Percentiles rank a stretch among this genome's conserved stretches.
These are phyloP conservation scores for Phenacoccus solenopsis DNA, from an alignment of 1,140 invertebrate species.

Conservation along the genomic window DNA sequence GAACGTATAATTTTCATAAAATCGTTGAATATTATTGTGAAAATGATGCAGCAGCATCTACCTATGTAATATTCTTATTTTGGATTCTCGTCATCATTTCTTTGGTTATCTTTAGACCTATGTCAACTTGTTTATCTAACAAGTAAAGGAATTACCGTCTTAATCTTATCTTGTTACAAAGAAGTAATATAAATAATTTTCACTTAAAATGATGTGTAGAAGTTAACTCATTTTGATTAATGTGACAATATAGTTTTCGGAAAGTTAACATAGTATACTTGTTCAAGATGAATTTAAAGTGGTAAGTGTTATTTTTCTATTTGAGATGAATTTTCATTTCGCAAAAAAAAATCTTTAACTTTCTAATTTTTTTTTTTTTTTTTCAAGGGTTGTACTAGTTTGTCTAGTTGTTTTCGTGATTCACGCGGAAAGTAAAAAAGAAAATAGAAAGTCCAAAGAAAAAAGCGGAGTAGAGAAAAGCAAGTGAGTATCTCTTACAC, in stretches of 20 bases:
- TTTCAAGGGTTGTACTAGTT: neutral
- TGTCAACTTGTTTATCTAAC: neutral
- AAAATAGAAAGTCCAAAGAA: neutral
- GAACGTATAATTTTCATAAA: no score
- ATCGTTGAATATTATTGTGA: no score
- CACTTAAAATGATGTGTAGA: neutral
- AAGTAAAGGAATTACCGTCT: neutral
- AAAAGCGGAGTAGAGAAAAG: neutral
- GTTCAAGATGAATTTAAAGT: neutral
- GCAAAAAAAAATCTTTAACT: no score
- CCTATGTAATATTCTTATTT: neutral
- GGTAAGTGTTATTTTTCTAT: neutral
- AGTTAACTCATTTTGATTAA: neutral
- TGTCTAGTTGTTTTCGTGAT: neutral
- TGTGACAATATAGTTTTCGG: neutral
- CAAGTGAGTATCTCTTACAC: neutral
- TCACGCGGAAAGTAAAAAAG: neutral
- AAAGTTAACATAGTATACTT: neutral
- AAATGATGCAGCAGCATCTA: neutral
- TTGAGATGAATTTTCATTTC: no score
- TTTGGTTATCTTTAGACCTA: neutral
- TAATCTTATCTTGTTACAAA: neutral
- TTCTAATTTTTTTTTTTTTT: neutral
- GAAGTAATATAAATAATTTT: neutral
- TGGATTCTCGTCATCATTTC: neutral